Evolutionary conservation across 2,888 invertebrate species (phyloP), one percentile per base, ranked within the genome.

Genomic region (Hartigia nigra): DNA sequence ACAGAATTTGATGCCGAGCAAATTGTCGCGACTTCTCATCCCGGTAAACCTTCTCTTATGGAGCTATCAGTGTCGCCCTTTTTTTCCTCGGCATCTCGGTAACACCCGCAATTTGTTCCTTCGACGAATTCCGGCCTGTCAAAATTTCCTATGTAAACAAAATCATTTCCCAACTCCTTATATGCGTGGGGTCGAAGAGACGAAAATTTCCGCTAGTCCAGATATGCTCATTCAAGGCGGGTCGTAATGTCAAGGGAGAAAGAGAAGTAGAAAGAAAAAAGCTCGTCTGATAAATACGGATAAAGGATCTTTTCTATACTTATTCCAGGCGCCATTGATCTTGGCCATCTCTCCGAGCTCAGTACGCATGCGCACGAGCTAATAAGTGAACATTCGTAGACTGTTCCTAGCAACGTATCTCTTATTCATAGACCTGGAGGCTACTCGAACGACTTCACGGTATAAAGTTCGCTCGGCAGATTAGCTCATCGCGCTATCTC

Each of bases 391-490:
- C 55, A 55, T 23, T 9, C 55, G 23, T 55, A 55, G 55, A 55
- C 55, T 9, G 55, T 55, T 55, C 23, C 23, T 55, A 55, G 55
- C 55, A 23, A 55, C 55, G 55, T 55, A 9, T 23, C 69, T 77
- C 79, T 77, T 37, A 77, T 31, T 36, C 70, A 32, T 80, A 81
- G 81, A 83, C 84, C 86, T 86, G 84, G 83, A 86, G 80, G 81
- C 81, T 81, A 82, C 75, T 74, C 74, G 83, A 81, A 78, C 76
- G 74, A 81, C 77, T 85, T 76, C 72, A 72, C 82, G 79, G 87
- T 85, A 82, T 87, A 88, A 89, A 89, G 89, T 89, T 87, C 87
- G 83, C 83, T 79, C 77, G 78, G 4, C 80, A 88, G 89, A 89
- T 89, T 89, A 88, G 84, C 84, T 82, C 74, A 79, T 72, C 80